A percentile compares a stretch with the other conserved stretches of the same genome.
These are phyloP conservation scores for Cataglyphis livida DNA, from an alignment of 2,888 invertebrate species.

Conservation along the genomic window DNA sequence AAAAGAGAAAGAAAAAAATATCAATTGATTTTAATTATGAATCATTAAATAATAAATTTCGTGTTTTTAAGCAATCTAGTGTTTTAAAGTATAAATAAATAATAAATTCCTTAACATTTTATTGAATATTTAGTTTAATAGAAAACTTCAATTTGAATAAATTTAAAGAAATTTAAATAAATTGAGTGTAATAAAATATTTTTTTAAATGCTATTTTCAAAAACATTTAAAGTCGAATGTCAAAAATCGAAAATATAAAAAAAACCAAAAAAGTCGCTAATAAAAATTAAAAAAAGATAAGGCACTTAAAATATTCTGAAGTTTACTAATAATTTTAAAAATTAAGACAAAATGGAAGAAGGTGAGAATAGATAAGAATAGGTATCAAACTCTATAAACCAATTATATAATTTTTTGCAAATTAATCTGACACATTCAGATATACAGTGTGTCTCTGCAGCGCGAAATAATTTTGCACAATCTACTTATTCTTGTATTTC, in stretches of 20 bases:
- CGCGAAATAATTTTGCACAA: conserved; percentile 23
- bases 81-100: not conserved
- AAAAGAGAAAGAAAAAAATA: not conserved
- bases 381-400: not conserved
- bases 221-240: not conserved
- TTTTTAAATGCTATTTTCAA: not conserved
- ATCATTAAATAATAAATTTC: not conserved
- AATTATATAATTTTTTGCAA: conserved; percentile 26
- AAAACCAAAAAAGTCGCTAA: not conserved
- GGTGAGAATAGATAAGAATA: conserved; percentile 16
- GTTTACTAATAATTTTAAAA: conserved; percentile 1
- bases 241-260: not conserved
- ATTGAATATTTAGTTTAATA: not conserved
- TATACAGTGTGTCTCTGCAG: not conserved
- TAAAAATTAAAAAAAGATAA: not conserved
- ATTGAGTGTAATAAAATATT: not conserved
- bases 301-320: not conserved
- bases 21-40: not conserved
- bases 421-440: conserved; percentile 15
- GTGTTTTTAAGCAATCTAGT: not conserved
- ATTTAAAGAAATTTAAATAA: not conserved
- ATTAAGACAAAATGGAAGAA: not conserved
- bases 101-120: not conserved
- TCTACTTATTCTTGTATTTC: conserved; percentile 28
- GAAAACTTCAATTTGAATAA: not conserved